Evolutionary conservation across 2,113 vertebrate species (phyloP).

Genomic region (Miniopterus natalensis): DNA sequence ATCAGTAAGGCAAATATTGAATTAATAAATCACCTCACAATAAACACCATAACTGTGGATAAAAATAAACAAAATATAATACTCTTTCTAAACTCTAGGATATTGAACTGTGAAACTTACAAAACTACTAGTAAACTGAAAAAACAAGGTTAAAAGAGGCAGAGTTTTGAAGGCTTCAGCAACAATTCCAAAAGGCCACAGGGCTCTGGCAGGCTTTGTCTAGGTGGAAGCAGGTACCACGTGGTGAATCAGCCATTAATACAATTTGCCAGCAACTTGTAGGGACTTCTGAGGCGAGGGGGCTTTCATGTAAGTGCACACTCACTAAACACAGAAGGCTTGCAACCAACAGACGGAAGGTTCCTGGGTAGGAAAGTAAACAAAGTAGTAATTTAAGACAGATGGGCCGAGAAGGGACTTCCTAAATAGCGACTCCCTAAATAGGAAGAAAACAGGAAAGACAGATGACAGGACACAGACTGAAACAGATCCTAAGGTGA

Average conservation of each 20-base stretch:
- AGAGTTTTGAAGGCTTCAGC: neutral
- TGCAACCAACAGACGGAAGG: neutral
- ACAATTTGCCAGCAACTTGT: neutral
- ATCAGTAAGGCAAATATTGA: constrained; percentile 1
- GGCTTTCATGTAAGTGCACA: neutral
- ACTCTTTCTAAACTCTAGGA: neutral
- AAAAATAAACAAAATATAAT: neutral
- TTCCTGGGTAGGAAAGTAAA: constrained; percentile 33
- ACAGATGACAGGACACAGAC: neutral
- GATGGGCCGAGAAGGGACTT: constrained; percentile 19
- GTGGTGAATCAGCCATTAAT: neutral
- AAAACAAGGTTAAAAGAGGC: neutral
- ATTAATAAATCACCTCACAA: neutral
- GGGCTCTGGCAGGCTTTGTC: neutral
- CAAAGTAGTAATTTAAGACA: constrained; percentile 51
- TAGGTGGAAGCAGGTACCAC: neutral
- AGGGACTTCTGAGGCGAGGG: neutral
- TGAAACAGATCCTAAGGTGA: neutral
- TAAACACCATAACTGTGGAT: neutral
- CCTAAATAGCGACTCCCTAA: neutral
- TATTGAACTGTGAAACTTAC: neutral
- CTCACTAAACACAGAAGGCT: neutral
- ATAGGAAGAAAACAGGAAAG: neutral
- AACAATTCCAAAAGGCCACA: neutral
- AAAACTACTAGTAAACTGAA: neutral